A percentile compares a stretch with the other conserved stretches of the same genome.
These are phyloP conservation scores for Scrobipalpa costella DNA, from an alignment of 2,888 invertebrate species.

Conservation along the genomic window DNA sequence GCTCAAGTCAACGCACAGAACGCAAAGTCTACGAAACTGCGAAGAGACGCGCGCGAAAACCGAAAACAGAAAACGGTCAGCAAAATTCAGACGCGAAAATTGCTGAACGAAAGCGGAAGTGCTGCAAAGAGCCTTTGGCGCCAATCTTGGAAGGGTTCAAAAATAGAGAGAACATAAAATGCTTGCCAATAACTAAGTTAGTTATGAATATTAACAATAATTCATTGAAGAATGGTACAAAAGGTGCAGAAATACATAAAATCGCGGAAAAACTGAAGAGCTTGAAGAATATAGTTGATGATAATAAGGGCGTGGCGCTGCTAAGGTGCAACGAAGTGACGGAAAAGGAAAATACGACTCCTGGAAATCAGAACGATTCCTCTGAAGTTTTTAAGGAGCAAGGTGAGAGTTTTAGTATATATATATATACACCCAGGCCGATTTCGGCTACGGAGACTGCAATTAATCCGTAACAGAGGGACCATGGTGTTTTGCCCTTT, in stretches of 20 bases:
- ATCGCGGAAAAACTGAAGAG: constrained; percentile 73
- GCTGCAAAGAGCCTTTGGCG: constrained; percentile 58
- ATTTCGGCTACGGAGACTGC: too few species aligned
- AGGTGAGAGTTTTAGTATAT: constrained; percentile 30
- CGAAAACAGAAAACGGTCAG: constrained; percentile 33
- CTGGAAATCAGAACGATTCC: constrained; percentile 32
- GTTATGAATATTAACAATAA: neutral
- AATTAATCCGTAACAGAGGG: too few species aligned
- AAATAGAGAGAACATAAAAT: constrained; percentile 58
- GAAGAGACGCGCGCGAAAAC: constrained; percentile 48
- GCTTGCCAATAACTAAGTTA: neutral
- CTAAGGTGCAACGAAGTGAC: constrained; percentile 57
- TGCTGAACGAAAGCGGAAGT: constrained; percentile 42
- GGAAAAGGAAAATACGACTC: constrained; percentile 46
- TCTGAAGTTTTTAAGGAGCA: constrained; percentile 33
- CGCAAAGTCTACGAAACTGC: constrained; percentile 56
- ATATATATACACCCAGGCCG: too few species aligned
- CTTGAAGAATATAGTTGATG: constrained; percentile 51
- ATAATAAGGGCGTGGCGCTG: constrained; percentile 59
- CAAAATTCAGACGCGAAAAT: constrained; percentile 36
- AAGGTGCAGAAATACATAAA: constrained; percentile 68
- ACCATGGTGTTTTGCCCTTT: too few species aligned
- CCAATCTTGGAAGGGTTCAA: constrained; percentile 72
- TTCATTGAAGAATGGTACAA: constrained; percentile 51
- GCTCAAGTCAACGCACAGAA: constrained; percentile 65